Evolutionary conservation across 2,797 vertebrate species (phyloP).

Genomic region (Labeo calbasu): DNA sequence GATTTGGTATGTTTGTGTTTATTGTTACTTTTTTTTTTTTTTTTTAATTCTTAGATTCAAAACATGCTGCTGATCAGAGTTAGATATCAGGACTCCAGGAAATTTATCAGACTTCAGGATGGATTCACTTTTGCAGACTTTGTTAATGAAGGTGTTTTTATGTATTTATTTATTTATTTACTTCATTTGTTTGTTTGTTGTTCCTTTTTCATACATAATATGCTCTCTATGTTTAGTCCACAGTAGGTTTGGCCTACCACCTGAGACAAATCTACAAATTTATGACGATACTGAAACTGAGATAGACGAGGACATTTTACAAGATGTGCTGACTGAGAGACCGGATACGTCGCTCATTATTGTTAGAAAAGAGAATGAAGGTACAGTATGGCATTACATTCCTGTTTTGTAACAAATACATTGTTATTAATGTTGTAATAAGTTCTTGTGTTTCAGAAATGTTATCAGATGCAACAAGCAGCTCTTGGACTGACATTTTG

Average conservation of each 20-base stretch:
- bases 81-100: not conserved
- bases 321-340: not conserved
- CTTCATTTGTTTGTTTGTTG: not conserved
- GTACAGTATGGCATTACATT: not conserved
- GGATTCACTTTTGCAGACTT: not conserved
- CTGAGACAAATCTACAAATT: not conserved
- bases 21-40: not conserved
- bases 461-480: not conserved
- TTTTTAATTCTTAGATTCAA: not conserved
- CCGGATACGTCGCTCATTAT: not conserved
- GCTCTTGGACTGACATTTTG: not conserved
- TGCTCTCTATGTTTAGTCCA: not conserved
- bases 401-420: not conserved
- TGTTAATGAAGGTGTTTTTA: not conserved
- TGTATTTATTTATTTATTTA: not conserved
- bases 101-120: conserved; percentile 1
- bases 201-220: not conserved
- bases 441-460: not conserved
- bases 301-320: not conserved
- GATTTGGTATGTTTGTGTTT: too few relatives aligned
- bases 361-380: not conserved
- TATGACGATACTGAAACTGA: not conserved
- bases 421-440: not conserved
- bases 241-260: not conserved
- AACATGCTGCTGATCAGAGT: conserved; percentile 4